Conservation (phyloP, 2,113 vertebrate genomes). For the Synchiropus splendidus region DNA sequence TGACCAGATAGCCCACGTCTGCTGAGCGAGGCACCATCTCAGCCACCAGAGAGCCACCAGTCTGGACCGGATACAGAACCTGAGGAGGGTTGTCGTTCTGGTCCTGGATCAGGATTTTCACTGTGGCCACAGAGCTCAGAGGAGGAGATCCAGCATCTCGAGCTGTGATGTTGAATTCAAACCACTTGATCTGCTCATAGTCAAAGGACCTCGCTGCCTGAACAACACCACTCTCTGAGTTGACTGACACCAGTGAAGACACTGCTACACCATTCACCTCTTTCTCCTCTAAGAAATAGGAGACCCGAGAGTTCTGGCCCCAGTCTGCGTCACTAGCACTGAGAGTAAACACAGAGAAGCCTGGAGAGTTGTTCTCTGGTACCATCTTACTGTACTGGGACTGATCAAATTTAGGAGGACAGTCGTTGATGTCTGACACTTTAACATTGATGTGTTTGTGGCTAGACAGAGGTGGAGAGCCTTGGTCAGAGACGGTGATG, state of each 20-base stretch:
- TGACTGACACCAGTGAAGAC: slow-evolving; percentile 47
- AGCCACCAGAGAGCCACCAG: slow-evolving; percentile 12
- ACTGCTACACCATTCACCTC: slow-evolving; percentile 26
- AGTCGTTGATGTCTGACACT: slow-evolving; percentile 69
- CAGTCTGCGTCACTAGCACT: slow-evolving; percentile 55
- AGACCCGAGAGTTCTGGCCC: slow-evolving; percentile 57
- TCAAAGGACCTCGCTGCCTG: slow-evolving; percentile 51
- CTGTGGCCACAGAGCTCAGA: slow-evolving; percentile 43
- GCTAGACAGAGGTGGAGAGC: slow-evolving; percentile 20
- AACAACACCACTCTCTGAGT: slow-evolving; percentile 55
- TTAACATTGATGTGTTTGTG: slow-evolving; percentile 47
- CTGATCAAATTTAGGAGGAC: slow-evolving; percentile 53
- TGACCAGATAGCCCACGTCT: slow-evolving; percentile 51
- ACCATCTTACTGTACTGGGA: slow-evolving; percentile 47
- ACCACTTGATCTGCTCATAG: slow-evolving; percentile 41
- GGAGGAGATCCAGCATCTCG: slow-evolving; percentile 56
- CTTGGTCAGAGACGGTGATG: slow-evolving; percentile 28
- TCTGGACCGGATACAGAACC: background rate
- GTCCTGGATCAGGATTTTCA: background rate
- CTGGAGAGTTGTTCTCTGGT: slow-evolving; percentile 66
- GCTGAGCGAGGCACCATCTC: slow-evolving; percentile 47
- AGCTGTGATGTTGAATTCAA: slow-evolving; percentile 44
- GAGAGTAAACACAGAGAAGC: slow-evolving; percentile 38
- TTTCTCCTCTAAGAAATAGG: slow-evolving; percentile 46
- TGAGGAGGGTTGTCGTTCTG: slow-evolving; percentile 3